Evolutionary conservation across 2,888 invertebrate species (phyloP).

Genomic region (Microctonus brassicae): DNA sequence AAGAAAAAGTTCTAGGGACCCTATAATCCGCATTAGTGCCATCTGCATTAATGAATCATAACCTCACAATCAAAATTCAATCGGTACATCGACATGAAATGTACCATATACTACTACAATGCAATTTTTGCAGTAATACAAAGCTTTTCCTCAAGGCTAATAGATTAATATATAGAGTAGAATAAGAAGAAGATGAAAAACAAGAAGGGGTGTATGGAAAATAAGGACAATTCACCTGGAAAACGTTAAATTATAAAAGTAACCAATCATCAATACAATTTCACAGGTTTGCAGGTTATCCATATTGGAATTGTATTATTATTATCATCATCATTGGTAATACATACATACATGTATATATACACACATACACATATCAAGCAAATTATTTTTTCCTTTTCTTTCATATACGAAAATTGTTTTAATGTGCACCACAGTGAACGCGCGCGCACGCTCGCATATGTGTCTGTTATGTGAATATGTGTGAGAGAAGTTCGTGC

Average conservation of each 20-base stretch:
- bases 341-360: neutral
- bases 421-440: too few relatives aligned
- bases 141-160: neutral
- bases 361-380: neutral
- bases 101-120: neutral
- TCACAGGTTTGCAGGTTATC: neutral
- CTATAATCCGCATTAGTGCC: too few relatives aligned
- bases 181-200: too few relatives aligned
- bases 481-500: slow-evolving; percentile 48
- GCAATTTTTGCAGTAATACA: neutral
- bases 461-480: slow-evolving; percentile 23
- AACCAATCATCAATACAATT: neutral
- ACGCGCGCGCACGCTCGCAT: too few relatives aligned
- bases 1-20: too few relatives aligned
- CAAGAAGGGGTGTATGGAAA: neutral
- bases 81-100: neutral
- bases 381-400: too few relatives aligned
- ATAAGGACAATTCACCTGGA: neutral
- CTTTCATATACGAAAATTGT: too few relatives aligned
- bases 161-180: neutral
- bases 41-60: neutral
- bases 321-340: neutral
- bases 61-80: neutral
- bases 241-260: neutral
- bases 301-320: neutral